Base-by-base conservation (phyloP, 2,888 invertebrate species). In the Hofmannophila pseudospretella region DNA sequence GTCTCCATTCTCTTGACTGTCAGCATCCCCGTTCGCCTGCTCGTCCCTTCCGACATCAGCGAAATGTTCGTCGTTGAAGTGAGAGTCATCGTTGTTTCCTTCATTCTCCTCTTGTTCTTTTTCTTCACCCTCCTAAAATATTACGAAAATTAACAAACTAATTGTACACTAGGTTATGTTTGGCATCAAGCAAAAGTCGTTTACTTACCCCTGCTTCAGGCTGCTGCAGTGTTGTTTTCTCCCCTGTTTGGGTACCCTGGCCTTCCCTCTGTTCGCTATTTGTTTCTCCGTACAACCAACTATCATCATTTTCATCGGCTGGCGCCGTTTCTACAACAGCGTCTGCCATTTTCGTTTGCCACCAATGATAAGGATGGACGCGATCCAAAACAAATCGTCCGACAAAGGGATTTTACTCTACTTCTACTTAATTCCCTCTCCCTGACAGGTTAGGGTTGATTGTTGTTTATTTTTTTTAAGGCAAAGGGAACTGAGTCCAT, bases 261-360 rank as follows among this genome's bases (percentile, higher is more conserved):
- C 45, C 46, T 33, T 54, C 54, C 32, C 35, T 45, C 36, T 67
- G 71, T 32, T 87, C 89, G 20, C 88, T 87, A 57, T 89, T 90
- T 1, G 92, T 91, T 58, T 94, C 95, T 11, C 96, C 96, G 61
- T 96, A 96, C 42, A 96, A 85, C 95, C 95, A 96, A 65, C 90
- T 93, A 85, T 96, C 96, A 68, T 96, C 96, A 76, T 93, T 94
- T 72, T 92, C 92, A 60, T 84, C 85, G 16, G 75, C 75, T 12
- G 80, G 69, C 38, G 74, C 64, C 11, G 72, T 47, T 57, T 81
- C 82, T 12, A 76, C 70, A 16, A 58, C 74, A 45, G 72, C 54
- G 45, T 81, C 81, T 69, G 79, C 77, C 85, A 85, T 85, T 16
- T 9, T 30, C 4, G 27, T 25, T 2, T 25, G 10, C 9, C n/a